Evolutionary conservation across 2,888 invertebrate species (phyloP), one percentile per base, ranked within the genome.

Genomic region (Poecilobothrus nobilitatus): DNA sequence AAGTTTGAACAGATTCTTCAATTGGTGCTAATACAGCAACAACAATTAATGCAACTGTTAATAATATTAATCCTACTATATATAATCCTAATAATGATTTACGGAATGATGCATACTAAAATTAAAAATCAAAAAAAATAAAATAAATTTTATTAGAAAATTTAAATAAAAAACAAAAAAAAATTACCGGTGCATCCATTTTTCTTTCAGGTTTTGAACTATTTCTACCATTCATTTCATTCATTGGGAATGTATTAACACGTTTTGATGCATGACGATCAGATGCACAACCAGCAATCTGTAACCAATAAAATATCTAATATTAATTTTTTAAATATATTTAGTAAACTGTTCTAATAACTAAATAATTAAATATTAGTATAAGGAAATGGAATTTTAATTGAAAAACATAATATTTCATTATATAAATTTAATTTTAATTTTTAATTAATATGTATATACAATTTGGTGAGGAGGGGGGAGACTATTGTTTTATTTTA

Each of bases 161-260:
- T 67, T 12, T 37, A 63, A 61, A 64, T 41, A 41, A 63, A 5
- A 33, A 65, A n/a, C 5, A 27, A 27, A 27, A 27, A 27, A 27
- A 27, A 27, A 27, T 85, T 83, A 93, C 93, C 76, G 93, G 91
- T 63, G 92, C 90, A 79, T 93, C 93, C 72, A 87, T 85, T 78
- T 87, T 88, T 72, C 89, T 84, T 78, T 92, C 91, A 72, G 88
- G 84, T 75, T 86, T 87, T 74, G 89, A 87, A 73, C 86, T 27
- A 70, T 86, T 87, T 1, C 86, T 79, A 72, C 84, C 82, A 18
- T 88, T 86, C 77, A 89, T 85, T 77, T 94, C 92, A 77, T 91
- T 91, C 92, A 94, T 91, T 37, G 92, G 92, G 84, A 93, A 92
- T 8, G 91, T 86, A 76, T 91, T 91, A 41, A 91, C 88, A 70